A percentile compares a stretch with the other conserved stretches of the same genome.
Conservation (phyloP, 2,888 invertebrate genomes). For the Hyalella azteca region DNA sequence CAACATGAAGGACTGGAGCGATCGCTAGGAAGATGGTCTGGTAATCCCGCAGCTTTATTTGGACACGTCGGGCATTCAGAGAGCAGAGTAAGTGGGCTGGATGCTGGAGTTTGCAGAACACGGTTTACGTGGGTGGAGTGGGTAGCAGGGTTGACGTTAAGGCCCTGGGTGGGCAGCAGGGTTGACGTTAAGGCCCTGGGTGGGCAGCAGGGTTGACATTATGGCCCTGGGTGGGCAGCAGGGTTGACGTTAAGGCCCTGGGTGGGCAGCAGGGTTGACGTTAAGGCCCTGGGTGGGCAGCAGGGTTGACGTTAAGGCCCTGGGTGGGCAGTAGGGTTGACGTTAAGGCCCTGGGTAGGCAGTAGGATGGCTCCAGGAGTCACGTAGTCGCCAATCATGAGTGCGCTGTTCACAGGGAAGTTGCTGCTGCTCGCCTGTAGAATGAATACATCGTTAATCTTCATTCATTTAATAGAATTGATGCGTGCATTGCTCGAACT, state of each 20-base stretch:
- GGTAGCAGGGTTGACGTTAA: neutral
- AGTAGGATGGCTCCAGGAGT: constrained; percentile 65
- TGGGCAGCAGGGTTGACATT: constrained; percentile 59
- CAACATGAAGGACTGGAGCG: no score
- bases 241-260: neutral
- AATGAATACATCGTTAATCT: no score
- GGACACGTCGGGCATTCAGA: no score
- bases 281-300: neutral
- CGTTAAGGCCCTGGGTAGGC: constrained; percentile 56
- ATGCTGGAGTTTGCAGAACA: constrained; percentile 62
- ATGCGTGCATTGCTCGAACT: no score
- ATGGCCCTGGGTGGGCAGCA: constrained; percentile 60
- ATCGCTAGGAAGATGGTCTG: no score
- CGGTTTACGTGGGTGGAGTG: no score
- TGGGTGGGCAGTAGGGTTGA: constrained; percentile 7
- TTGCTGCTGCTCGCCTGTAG: constrained; percentile 35
- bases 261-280: neutral
- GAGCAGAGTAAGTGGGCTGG: constrained; percentile 53
- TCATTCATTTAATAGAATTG: no score
- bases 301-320: neutral
- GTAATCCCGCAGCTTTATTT: no score
- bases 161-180: neutral
- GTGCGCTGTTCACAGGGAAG: constrained; percentile 55
- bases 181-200: constrained; percentile 47
- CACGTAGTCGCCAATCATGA: constrained; percentile 79